Evolutionary conservation across 2,888 invertebrate species (phyloP).

Genomic region (Sialis fuliginosa): DNA sequence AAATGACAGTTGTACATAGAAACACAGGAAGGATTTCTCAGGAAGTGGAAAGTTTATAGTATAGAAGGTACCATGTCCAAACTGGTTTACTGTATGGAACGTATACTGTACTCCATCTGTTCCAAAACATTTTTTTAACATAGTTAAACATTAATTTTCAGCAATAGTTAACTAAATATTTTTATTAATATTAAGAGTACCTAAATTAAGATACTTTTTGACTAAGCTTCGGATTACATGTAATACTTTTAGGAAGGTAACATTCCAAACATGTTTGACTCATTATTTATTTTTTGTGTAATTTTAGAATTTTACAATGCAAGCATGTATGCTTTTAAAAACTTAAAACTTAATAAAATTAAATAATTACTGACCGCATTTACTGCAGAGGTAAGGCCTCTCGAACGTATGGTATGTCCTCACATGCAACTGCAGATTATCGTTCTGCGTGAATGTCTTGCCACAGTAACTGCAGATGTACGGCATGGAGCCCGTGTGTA

Average conservation of each 20-base stretch:
- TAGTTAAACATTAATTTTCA: too few relatives aligned
- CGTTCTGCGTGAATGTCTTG: constrained; percentile 21
- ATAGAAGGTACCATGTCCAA: too few relatives aligned
- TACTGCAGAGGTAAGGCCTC: constrained; percentile 21
- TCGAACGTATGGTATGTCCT: constrained; percentile 23
- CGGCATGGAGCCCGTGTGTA: constrained; percentile 19
- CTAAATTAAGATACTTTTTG: not conserved
- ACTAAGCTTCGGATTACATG: not conserved
- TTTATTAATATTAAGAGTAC: too few relatives aligned
- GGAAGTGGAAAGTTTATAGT: too few relatives aligned
- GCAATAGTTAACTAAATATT: too few relatives aligned
- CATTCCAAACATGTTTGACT: not conserved
- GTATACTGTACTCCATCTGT: too few relatives aligned
- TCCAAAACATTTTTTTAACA: too few relatives aligned
- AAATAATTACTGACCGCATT: constrained; percentile 16
- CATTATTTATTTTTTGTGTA: not conserved
- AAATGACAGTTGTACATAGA: not conserved
- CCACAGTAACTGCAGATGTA: constrained; percentile 22
- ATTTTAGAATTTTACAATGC: not conserved
- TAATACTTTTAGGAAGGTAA: too few relatives aligned
- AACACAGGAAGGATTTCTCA: not conserved
- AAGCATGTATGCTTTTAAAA: not conserved
- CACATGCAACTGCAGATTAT: constrained; percentile 21
- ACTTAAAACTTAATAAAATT: not conserved
- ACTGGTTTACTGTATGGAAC: too few relatives aligned